Percentiles rank a stretch among this genome's conserved stretches.
Conservation (phyloP, 1,140 invertebrate genomes). For the Lamellibrachia luymesi region DNA sequence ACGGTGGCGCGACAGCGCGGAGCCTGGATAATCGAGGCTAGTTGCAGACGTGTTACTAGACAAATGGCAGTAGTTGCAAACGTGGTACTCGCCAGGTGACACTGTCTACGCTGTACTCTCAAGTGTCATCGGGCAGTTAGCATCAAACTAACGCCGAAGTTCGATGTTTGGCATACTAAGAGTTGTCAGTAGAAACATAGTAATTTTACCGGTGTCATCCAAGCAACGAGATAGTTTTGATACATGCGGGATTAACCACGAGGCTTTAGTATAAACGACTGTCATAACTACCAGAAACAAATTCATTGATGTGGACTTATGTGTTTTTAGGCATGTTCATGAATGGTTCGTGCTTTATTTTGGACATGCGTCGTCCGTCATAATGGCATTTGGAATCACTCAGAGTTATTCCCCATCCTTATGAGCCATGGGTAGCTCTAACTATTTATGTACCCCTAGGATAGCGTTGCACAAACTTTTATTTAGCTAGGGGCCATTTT, state of each 20-base stretch:
- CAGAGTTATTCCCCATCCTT: too few relatives aligned
- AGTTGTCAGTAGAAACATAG: too few relatives aligned
- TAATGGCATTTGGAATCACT: too few relatives aligned
- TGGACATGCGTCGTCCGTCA: neutral
- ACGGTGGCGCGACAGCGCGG: neutral
- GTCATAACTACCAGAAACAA: neutral
- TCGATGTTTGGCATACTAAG: neutral
- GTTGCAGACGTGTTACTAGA: neutral
- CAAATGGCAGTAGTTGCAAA: neutral
- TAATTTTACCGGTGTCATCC: neutral
- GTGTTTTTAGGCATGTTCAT: neutral
- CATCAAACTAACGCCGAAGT: neutral
- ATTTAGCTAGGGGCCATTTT: too few relatives aligned
- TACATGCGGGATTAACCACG: neutral
- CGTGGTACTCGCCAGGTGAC: neutral
- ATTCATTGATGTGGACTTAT: neutral
- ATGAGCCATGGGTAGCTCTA: too few relatives aligned
- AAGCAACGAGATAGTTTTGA: neutral
- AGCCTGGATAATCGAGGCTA: neutral
- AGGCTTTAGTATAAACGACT: neutral
- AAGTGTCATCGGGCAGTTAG: neutral
- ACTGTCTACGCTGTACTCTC: neutral
- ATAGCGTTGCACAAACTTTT: too few relatives aligned
- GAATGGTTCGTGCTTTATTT: neutral
- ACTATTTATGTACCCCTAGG: too few relatives aligned